Percentiles rank a stretch among this genome's conserved stretches.
phyloP scores from a whole-genome alignment of 2,888 invertebrate species.

The Ormyrus labotus region DNA sequence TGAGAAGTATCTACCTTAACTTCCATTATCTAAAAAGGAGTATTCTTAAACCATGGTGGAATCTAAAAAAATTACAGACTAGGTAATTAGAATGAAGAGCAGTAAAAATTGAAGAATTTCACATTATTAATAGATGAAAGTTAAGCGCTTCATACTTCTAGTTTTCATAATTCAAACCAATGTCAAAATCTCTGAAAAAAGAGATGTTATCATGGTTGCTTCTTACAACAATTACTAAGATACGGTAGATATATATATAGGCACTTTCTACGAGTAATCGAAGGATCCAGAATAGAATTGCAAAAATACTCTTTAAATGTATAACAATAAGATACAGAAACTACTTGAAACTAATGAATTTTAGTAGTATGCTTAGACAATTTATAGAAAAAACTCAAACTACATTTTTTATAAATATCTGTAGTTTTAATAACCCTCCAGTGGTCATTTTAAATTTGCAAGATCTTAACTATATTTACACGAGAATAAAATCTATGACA shows the following conservation, averaged over 20 bases:
- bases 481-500: constrained; percentile 10
- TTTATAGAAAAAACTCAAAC: constrained; percentile 36
- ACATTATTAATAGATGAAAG: constrained; percentile 19
- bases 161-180: constrained; percentile 9
- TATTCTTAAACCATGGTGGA: constrained; percentile 53
- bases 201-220: constrained; percentile 23
- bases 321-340: constrained; percentile 21
- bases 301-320: constrained; percentile 41
- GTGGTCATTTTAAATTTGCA: constrained; percentile 25
- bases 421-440: constrained; percentile 41
- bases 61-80: constrained; percentile 48
- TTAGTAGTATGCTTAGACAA: constrained; percentile 34
- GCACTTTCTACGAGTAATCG: constrained; percentile 73
- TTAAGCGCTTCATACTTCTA: constrained; percentile 27
- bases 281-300: constrained; percentile 59
- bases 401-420: constrained; percentile 23
- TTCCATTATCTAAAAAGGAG: constrained; percentile 41
- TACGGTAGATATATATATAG: constrained; percentile 62
- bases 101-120: constrained; percentile 37
- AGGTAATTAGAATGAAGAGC: constrained; percentile 37
- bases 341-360: constrained; percentile 19
- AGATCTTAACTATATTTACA: constrained; percentile 40
- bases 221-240: constrained; percentile 51
- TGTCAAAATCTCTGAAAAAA: constrained; percentile 31
- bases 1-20: constrained; percentile 29